Evolutionary conservation across 2,888 invertebrate genomes (phyloP).

Genomic region (Dysmachus trigonus): DNA sequence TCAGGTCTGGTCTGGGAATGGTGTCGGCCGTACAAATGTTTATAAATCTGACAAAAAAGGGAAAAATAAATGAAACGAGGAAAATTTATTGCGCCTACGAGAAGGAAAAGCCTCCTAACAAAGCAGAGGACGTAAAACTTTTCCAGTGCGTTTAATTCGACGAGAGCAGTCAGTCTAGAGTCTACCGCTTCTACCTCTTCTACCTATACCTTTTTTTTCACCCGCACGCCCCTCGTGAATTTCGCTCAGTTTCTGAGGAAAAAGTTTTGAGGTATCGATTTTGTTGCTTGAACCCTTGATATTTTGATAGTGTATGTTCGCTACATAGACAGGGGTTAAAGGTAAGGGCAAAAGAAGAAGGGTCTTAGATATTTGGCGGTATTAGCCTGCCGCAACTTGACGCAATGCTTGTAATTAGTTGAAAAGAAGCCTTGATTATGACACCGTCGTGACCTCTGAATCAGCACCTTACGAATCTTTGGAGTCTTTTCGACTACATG

Average conservation of each 20-base stretch:
- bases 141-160: slow-evolving; percentile 33
- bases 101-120: neutral
- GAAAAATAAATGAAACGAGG: slow-evolving; percentile 27
- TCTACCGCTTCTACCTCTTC: neutral
- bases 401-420: neutral
- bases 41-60: slow-evolving; percentile 29
- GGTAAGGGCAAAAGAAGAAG: neutral
- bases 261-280: slow-evolving; percentile 21
- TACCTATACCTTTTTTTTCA: too few relatives aligned
- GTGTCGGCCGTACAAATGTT: slow-evolving; percentile 35
- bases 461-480: neutral
- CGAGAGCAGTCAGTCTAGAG: neutral
- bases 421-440: neutral
- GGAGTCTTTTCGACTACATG: neutral
- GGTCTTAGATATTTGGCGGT: neutral
- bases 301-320: neutral
- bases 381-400: neutral
- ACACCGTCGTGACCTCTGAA: neutral
- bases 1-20: neutral
- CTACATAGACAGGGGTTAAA: neutral
- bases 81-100: slow-evolving; percentile 33
- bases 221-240: neutral
- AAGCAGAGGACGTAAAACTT: slow-evolving; percentile 2
- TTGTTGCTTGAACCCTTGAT: neutral
- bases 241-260: neutral